Evolutionary conservation across 2,888 invertebrate genomes (phyloP), one percentile per base, ranked within the genome.

Genomic region (Macaria notata): DNA sequence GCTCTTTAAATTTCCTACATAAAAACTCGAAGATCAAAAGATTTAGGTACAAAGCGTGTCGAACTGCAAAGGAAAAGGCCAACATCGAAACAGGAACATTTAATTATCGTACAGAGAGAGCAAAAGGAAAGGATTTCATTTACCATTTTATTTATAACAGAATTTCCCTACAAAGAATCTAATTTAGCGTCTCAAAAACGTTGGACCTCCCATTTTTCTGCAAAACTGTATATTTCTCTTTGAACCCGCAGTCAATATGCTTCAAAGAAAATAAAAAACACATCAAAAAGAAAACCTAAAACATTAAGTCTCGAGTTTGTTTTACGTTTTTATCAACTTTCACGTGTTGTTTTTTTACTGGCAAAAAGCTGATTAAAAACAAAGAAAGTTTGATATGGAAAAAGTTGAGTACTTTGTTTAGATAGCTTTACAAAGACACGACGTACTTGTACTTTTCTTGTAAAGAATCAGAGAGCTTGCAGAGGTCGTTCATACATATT

Each of bases 71-170:
- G 19, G 19, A 19, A 19, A 19, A 19, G 1, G 19, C 19, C 19
- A 19, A 19, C 30, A 4, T 30, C 9, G 30, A 39, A 47, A 31
- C 8, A 49, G 42, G 19, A 38, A 39, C 49, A 49, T 41, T 49
- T 49, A 8, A 49, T 49, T 49, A 49, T 42, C 5, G 8, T 9
- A 30, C 41, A 49, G 31, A 48, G 42, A 7, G 9, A 38, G 8
- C 38, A 5, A 38, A 7, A 42, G 42, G 42, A 49, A 42, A 41
- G 31, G 31, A 49, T 49, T 42, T 31, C 42, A 49, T 31, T 49
- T 39, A 31, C 9, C 31, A 31, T 43, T 50, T 33, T 19, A 6
- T 31, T 42, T 19, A 49, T 19, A 19, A 19, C 19, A 19, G 19
- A 19, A 19, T 19, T 19, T 19, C 19, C 19, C 19, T 19, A 19